Base-by-base conservation (phyloP, 2,888 invertebrate species). In the Idaea biselata region DNA sequence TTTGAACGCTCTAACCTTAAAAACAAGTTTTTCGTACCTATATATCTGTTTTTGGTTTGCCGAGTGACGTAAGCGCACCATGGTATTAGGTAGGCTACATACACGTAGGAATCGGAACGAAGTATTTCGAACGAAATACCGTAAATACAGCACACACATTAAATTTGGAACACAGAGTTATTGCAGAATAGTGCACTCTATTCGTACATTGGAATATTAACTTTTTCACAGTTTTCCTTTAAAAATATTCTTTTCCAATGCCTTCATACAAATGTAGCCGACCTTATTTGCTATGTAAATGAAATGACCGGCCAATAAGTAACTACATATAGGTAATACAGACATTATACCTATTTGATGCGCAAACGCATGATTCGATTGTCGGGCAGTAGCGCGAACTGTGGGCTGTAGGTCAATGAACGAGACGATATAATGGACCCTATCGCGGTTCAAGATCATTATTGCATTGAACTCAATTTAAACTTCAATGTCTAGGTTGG, bases 361-460 rank as follows among this genome's bases (percentile, higher is more conserved):
- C 63, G 63, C 59, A 59, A 66, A 53, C 31, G 32, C 59, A 62
- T 18, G 57, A 62, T 44, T 11, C 44, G 44, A 44, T 44, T 44
- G 44, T 44, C 44, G 11, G 44, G 14, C 44, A 44, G 44, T 44
- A 44, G 44, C 44, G 44, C 44, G 44, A 11, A 8, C 14, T 44
- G 44, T 44, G 44, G 44, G 31, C 58, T 55, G 59, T 54, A 61
- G 70, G 70, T 69, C 78, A 75, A 63, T 64, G 72, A 67, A 70
- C 75, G 68, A 17, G 53, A 44, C 44, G 11, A 11, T 58, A 61
- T 59, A 70, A 68, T 68, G 70, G 68, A 66, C 66, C 68, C 67
- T 65, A 63, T 18, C 58, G 55, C 33, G 58, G 64, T 70, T 74
- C 69, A 74, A 73, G 73, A 71, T 58, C 65, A 61, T 18, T 60